Conservation (phyloP, 2,888 invertebrate genomes). For the Eupithecia inturbata region DNA sequence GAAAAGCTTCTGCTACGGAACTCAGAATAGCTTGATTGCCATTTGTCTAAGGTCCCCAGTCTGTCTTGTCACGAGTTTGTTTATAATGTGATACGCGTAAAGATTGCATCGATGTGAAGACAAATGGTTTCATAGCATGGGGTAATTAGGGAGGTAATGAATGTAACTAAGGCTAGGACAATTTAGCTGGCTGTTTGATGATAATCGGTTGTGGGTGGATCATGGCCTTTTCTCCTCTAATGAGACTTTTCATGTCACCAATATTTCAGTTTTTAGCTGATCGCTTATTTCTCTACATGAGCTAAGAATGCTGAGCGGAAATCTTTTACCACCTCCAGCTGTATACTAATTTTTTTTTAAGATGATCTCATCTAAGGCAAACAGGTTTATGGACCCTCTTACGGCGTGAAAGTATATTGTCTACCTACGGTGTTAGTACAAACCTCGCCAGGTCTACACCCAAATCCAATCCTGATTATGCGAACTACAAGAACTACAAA, state of each 20-base stretch:
- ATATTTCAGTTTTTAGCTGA: background rate
- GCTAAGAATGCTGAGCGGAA: background rate
- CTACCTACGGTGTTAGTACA: too few relatives aligned
- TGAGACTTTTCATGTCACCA: background rate
- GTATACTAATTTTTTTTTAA: too few relatives aligned
- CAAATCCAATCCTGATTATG: too few relatives aligned
- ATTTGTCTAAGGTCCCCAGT: slow-evolving; percentile 12
- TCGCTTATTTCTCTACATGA: background rate
- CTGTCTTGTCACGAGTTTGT: slow-evolving; percentile 34
- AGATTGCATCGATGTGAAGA: slow-evolving; percentile 43
- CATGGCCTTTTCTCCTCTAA: background rate
- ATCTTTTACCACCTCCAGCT: background rate
- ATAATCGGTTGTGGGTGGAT: slow-evolving; percentile 2
- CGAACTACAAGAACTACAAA: too few relatives aligned
- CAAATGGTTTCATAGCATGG: slow-evolving; percentile 33
- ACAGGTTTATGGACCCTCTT: too few relatives aligned
- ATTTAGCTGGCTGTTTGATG: background rate
- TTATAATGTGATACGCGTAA: slow-evolving; percentile 44
- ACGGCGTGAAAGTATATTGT: too few relatives aligned
- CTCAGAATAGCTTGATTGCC: slow-evolving; percentile 30
- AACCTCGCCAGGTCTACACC: too few relatives aligned
- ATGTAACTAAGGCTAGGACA: slow-evolving; percentile 17
- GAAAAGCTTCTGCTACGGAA: slow-evolving; percentile 24
- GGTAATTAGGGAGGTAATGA: slow-evolving; percentile 39
- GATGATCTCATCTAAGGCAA: too few relatives aligned